Conservation (phyloP, 2,113 vertebrate species). For the Nesogale talazaci region DNA sequence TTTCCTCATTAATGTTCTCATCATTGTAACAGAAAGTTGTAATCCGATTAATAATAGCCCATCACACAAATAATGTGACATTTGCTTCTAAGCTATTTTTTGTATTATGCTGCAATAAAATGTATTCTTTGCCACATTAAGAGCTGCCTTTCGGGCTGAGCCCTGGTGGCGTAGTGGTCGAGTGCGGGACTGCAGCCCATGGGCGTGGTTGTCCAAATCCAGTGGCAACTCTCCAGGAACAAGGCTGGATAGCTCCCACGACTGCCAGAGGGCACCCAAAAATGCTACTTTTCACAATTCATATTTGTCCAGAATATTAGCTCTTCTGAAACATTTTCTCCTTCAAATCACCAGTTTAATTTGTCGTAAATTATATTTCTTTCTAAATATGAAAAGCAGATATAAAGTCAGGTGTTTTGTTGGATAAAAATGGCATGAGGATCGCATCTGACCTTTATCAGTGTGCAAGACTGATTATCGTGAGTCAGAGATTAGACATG, state of each 20-base stretch:
- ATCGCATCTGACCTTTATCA: too few relatives aligned
- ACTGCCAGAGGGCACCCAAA: too few relatives aligned
- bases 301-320: neutral
- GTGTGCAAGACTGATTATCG: too few relatives aligned
- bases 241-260: too few relatives aligned
- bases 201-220: too few relatives aligned
- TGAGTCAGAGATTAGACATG: too few relatives aligned
- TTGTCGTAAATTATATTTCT: neutral
- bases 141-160: too few relatives aligned
- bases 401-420: neutral
- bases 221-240: too few relatives aligned
- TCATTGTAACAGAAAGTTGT: neutral
- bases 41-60: neutral
- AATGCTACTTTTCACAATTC: too few relatives aligned
- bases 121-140: neutral
- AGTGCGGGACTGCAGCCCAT: too few relatives aligned
- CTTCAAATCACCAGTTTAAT: neutral
- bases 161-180: too few relatives aligned
- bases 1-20: neutral
- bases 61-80: neutral
- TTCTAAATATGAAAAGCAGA: neutral
- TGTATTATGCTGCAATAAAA: neutral
- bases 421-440: too few relatives aligned
- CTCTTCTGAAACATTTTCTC: neutral
- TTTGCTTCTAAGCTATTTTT: neutral